phyloP scores from a whole-genome alignment of 1,140 invertebrate species.

The Drosophila equinoxialis region DNA sequence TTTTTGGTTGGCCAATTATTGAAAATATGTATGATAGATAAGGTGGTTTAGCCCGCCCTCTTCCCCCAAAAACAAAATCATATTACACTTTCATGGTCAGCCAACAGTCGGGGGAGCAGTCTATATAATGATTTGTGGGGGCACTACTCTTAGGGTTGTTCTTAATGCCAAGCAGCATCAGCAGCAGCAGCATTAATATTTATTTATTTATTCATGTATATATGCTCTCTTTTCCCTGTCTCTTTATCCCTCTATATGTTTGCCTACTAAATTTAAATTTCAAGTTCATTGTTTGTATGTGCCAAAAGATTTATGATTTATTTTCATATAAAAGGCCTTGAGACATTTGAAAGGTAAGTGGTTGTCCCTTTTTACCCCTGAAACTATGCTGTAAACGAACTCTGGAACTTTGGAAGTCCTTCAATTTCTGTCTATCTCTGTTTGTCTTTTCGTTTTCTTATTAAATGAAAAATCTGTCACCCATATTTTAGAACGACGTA shows the following conservation, averaged over 20 bases:
- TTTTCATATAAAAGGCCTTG: slow-evolving; percentile 6
- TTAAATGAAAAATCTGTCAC: slow-evolving; percentile 30
- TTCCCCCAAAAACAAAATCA: not conserved
- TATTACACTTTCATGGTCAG: slow-evolving; percentile 6
- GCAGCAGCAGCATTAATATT: slow-evolving; percentile 13
- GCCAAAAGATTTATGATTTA: slow-evolving; percentile 40
- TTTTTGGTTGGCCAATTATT: slow-evolving; percentile 41
- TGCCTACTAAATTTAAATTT: slow-evolving; percentile 52
- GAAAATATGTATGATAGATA: slow-evolving; percentile 42
- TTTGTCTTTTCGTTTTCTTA: slow-evolving; percentile 3
- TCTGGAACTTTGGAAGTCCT: slow-evolving; percentile 25
- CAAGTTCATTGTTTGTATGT: slow-evolving; percentile 64
- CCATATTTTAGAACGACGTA: slow-evolving; percentile 74
- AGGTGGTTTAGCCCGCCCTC: slow-evolving; percentile 5
- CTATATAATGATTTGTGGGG: slow-evolving; percentile 42
- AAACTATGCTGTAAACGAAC: slow-evolving; percentile 26
- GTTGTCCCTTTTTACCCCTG: not conserved
- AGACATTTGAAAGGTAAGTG: slow-evolving; percentile 9
- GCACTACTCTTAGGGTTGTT: slow-evolving; percentile 32
- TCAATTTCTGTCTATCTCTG: not conserved
- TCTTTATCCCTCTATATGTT: slow-evolving; percentile 31
- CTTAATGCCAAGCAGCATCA: slow-evolving; percentile 25
- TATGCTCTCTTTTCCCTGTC: not conserved
- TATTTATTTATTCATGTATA: slow-evolving; percentile 33
- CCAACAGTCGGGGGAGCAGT: not conserved